Conservation (phyloP, 2,888 invertebrate species). For the Cyclophora punctaria region DNA sequence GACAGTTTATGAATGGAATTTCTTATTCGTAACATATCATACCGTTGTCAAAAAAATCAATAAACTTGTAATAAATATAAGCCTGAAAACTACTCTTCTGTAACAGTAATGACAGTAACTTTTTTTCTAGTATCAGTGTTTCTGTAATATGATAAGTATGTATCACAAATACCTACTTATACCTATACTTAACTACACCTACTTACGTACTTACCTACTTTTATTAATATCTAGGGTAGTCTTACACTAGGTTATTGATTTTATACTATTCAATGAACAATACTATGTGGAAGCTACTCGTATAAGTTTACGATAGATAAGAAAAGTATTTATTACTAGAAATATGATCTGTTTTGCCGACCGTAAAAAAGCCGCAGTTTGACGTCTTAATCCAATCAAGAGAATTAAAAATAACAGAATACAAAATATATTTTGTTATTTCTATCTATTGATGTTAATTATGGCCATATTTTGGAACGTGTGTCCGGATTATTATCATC, state of each 20-base stretch:
- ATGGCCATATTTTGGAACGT: constrained; percentile 39
- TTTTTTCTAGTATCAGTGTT: no score
- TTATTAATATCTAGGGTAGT: no score
- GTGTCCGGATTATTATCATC: constrained; percentile 49
- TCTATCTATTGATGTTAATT: constrained; percentile 24
- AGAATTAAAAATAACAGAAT: constrained; percentile 16
- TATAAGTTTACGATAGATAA: neutral
- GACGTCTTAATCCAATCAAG: constrained; percentile 72
- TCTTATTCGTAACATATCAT: constrained; percentile 22
- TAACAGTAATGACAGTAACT: no score
- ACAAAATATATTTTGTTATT: constrained; percentile 24
- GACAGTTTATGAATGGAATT: constrained; percentile 42
- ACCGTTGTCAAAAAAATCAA: neutral
- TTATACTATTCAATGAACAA: no score
- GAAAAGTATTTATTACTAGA: constrained; percentile 43
- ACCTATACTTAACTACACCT: no score
- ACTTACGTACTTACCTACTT: no score
- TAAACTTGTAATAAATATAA: no score
- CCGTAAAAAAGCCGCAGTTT: constrained; percentile 54
- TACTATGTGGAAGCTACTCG: no score
- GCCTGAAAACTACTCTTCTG: no score
- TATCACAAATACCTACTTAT: no score
- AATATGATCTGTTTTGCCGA: constrained; percentile 60
- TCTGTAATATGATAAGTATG: no score
- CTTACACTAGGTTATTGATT: no score